Evolutionary conservation across 2,797 vertebrate genomes (phyloP).

Genomic region (Enteromius mattozi): DNA sequence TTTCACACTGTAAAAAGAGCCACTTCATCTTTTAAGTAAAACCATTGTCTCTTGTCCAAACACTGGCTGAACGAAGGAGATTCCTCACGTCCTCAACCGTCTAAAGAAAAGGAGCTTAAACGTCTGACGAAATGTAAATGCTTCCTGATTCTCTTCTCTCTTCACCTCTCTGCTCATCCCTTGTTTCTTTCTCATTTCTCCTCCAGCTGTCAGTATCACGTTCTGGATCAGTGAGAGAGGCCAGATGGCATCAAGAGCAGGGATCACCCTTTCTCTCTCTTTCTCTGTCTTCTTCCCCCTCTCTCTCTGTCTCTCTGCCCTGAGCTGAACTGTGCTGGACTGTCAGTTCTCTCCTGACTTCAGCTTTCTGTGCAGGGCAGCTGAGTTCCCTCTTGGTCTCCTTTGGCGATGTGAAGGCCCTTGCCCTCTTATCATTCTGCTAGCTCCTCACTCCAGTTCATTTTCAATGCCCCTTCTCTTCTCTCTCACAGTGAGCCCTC

Average conservation of each 20-base stretch:
- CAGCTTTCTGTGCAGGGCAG: conserved; percentile 67
- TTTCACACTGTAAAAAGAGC: background rate
- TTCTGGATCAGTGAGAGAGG: conserved; percentile 79
- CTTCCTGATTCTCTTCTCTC: conserved; percentile 46
- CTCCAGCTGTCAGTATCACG: conserved; percentile 74
- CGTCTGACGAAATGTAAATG: background rate
- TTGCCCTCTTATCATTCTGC: conserved; percentile 53
- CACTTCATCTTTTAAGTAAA: background rate
- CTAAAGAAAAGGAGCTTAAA: background rate
- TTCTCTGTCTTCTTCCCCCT: background rate
- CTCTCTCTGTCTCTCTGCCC: conserved; percentile 19
- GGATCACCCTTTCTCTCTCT: conserved; percentile 33
- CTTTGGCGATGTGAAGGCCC: conserved; percentile 63
- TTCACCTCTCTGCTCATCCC: conserved; percentile 55
- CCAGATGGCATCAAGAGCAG: conserved; percentile 77
- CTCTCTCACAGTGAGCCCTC: conserved; percentile 48
- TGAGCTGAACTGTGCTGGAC: conserved; percentile 38
- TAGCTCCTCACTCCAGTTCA: conserved; percentile 49
- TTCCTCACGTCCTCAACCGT: background rate
- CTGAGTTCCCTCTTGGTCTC: conserved; percentile 64
- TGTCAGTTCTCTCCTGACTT: conserved; percentile 62
- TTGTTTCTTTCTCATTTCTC: conserved; percentile 63
- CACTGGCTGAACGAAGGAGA: background rate
- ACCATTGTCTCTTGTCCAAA: background rate
- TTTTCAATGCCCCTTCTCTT: conserved; percentile 45